Base-by-base conservation (phyloP, 2,797 vertebrate species). In the Mormyrops attenuatus region DNA sequence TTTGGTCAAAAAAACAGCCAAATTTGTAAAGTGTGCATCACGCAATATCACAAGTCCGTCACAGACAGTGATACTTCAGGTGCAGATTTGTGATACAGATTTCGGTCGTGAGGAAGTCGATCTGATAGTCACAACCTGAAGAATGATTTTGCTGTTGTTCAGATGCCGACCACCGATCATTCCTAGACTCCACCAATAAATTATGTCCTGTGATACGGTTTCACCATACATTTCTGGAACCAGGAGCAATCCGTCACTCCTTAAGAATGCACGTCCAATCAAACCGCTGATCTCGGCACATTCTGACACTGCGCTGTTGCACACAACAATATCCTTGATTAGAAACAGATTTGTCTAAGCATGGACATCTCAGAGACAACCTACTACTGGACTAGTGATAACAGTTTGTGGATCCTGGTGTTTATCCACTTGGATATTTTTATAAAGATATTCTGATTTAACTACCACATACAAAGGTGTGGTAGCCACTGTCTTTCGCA, bases 221-320 rank as follows among this genome's bases (percentile, higher is more conserved):
- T 92, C 92, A 93, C 92, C 88, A 22, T 88, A 86, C 89, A 49
- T 60, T 57, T 60, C 91, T 94, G 94, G 94, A 93, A 89, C 92
- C 50, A 80, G 88, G 11, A 90, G 91, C 92, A 20, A 86, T 93
- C 93, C 92, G 91, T 92, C 91, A 93, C 92, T 94, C 91, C 91
- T 90, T 47, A 92, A 91, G 92, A 93, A 93, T 92, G 91, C 92
- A 90, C 57, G 89, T 95, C 94, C 93, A 93, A 93, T 94, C 93
- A 87, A 94, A 91, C 88, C 30, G 93, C 93, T 95, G 95, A 96
- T 95, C 94, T 94, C 85, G 89, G 94, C 95, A 95, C 93, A 95
- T 95, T 95, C 93, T 91, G 92, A 91, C 85, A 89, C 53, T 47
- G 89, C 90, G 91, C 90, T 49, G 90, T 92, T 93, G 94, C 91